These are phyloP conservation scores for Apodemia zela DNA, from an alignment of 2,888 invertebrate species.

Conservation along the genomic window DNA sequence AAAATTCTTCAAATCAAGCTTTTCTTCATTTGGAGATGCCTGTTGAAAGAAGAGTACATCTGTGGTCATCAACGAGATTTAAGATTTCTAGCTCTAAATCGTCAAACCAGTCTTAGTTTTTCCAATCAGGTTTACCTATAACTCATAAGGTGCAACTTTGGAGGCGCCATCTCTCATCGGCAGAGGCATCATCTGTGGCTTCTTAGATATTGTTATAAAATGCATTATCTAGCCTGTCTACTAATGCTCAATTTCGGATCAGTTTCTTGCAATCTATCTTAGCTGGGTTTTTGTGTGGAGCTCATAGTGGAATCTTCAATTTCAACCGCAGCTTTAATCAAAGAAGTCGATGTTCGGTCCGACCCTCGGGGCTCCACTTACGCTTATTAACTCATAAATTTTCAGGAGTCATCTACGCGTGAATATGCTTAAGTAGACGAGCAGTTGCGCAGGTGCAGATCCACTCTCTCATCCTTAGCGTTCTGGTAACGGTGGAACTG, in stretches of 20 bases:
- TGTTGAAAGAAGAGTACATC: neutral
- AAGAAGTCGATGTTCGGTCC: slow-evolving; percentile 29
- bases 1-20: neutral
- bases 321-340: slow-evolving; percentile 24
- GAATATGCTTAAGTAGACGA: no score
- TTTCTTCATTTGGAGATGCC: neutral
- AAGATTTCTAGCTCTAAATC: no score
- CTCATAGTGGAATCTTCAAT: slow-evolving; percentile 22
- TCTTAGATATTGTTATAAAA: neutral
- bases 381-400: no score
- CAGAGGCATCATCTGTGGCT: neutral
- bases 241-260: neutral
- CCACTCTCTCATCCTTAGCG: no score
- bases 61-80: no score
- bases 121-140: no score
- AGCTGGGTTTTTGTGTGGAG: slow-evolving; percentile 21
- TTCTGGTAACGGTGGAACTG: no score
- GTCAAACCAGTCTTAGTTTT: no score
- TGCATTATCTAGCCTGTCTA: neutral
- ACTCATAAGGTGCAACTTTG: no score
- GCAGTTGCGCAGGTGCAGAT: no score
- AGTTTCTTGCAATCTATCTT: slow-evolving; percentile 4
- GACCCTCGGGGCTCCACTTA: slow-evolving; percentile 9
- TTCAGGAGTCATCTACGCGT: no score
- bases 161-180: no score